Evolutionary conservation across 2,113 vertebrate species (phyloP).

Genomic region (Syrmaticus mikado): DNA sequence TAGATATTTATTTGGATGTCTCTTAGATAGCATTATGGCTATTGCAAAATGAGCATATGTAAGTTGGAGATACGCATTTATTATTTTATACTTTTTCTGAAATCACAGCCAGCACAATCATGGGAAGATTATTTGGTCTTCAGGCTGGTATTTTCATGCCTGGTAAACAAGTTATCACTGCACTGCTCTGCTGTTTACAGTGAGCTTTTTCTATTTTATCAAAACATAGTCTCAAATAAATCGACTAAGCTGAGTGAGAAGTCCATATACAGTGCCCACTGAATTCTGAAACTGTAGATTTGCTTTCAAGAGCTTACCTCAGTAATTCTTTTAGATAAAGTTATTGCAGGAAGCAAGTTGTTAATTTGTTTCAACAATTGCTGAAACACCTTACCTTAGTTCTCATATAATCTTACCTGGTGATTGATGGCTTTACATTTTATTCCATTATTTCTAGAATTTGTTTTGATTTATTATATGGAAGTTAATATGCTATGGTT

Average conservation of each 20-base stretch:
- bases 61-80: neutral
- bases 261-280: neutral
- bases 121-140: neutral
- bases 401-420: neutral
- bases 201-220: neutral
- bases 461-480: neutral
- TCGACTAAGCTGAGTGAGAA: neutral
- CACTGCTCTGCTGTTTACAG: neutral
- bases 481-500: neutral
- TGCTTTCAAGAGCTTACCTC: neutral
- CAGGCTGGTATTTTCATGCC: neutral
- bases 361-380: neutral
- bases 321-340: neutral
- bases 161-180: neutral
- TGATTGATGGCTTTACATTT: neutral
- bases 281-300: neutral
- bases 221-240: neutral
- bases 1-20: neutral
- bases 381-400: neutral
- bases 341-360: neutral
- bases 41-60: neutral
- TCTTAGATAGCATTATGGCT: neutral
- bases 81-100: neutral
- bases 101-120: neutral
- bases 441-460: neutral